phyloP scores from a whole-genome alignment of 2,888 invertebrate species.

The Acrobasis repandana region DNA sequence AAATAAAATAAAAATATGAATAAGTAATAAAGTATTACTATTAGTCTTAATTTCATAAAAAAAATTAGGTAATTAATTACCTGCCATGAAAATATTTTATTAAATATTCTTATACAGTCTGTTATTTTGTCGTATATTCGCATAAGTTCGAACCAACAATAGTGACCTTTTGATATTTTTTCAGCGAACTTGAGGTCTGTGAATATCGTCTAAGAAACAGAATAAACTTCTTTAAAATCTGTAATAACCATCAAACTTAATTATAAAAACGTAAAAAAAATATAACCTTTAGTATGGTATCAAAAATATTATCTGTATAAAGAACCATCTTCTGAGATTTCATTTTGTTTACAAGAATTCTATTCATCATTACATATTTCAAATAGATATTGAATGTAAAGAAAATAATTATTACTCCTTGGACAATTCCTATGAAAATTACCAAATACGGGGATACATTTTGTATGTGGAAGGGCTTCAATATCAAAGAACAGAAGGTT shows the following conservation, averaged over 20 bases:
- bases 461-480: conserved; percentile 42
- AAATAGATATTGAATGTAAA: conserved; percentile 46
- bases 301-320: conserved; percentile 36
- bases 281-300: conserved; percentile 40
- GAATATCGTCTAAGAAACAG: conserved; percentile 40
- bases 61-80: conserved; percentile 38
- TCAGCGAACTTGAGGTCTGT: conserved; percentile 36
- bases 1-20: conserved; percentile 21
- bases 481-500: conserved; percentile 34
- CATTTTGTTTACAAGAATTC: conserved; percentile 41
- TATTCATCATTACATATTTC: conserved; percentile 46
- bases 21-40: conserved; percentile 1
- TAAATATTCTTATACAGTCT: conserved; percentile 55
- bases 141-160: conserved; percentile 65
- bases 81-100: conserved; percentile 58
- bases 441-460: conserved; percentile 44
- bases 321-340: conserved; percentile 35
- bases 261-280: neutral
- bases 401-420: conserved; percentile 49
- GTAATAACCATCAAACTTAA: neutral
- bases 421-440: conserved; percentile 47
- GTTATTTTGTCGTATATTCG: conserved; percentile 63
- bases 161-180: conserved; percentile 32
- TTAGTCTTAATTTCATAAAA: neutral
- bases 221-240: conserved; percentile 12